phyloP scores from a whole-genome alignment of 1,140 invertebrate species.

The Drosophila equinoxialis region DNA sequence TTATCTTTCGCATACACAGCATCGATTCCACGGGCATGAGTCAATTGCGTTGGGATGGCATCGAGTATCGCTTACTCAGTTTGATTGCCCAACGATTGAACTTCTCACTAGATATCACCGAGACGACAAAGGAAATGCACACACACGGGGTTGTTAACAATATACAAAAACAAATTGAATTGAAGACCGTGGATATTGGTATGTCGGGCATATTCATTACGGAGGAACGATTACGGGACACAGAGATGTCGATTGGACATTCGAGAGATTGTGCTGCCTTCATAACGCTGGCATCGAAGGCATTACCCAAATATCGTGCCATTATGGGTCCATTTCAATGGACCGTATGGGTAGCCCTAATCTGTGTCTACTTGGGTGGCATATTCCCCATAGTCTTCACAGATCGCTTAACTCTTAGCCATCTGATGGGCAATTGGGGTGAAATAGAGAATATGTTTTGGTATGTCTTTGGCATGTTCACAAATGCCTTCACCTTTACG shows the following conservation, averaged over 20 bases:
- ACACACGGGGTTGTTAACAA: slow-evolving; percentile 84
- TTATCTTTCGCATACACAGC: slow-evolving; percentile 86
- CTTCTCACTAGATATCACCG: slow-evolving; percentile 87
- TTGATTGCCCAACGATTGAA: slow-evolving; percentile 86
- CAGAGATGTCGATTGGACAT: slow-evolving; percentile 86
- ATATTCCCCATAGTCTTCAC: slow-evolving; percentile 89
- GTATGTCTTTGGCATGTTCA: slow-evolving; percentile 92
- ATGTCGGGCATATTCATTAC: slow-evolving; percentile 88
- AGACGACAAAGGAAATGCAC: slow-evolving; percentile 82
- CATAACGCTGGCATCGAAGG: slow-evolving; percentile 89
- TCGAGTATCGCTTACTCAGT: slow-evolving; percentile 87
- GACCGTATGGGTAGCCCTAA: slow-evolving; percentile 89
- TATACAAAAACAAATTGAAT: slow-evolving; percentile 73
- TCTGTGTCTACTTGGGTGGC: slow-evolving; percentile 87
- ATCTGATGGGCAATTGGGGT: slow-evolving; percentile 86
- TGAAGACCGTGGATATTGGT: slow-evolving; percentile 85
- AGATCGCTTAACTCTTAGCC: slow-evolving; percentile 86
- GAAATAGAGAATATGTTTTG: slow-evolving; percentile 90
- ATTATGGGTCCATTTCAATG: slow-evolving; percentile 91
- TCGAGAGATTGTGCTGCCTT: slow-evolving; percentile 89
- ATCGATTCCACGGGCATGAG: slow-evolving; percentile 58
- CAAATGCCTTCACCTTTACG: slow-evolving; percentile 89
- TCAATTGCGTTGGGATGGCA: slow-evolving; percentile 84
- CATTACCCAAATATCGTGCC: slow-evolving; percentile 90
- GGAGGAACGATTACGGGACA: slow-evolving; percentile 83